Evolutionary conservation across 2,888 invertebrate species (phyloP).

Genomic region (Aphidius colemani): DNA sequence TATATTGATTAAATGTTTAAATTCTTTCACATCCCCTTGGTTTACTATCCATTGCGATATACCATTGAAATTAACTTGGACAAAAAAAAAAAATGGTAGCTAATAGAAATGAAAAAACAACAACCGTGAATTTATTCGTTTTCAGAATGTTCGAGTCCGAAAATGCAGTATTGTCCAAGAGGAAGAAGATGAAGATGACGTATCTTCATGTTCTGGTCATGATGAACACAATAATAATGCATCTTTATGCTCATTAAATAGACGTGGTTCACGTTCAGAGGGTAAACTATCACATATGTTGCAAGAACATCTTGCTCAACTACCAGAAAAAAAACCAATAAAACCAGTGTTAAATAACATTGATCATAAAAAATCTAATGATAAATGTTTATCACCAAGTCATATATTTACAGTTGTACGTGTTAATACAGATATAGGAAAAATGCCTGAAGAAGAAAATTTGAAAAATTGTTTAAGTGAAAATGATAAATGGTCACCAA

Average conservation of each 20-base stretch:
- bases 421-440: constrained; percentile 25
- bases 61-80: constrained; percentile 8
- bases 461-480: constrained; percentile 30
- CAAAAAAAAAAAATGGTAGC: neutral
- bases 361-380: constrained; percentile 27
- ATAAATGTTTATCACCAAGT: constrained; percentile 30
- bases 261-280: constrained; percentile 80
- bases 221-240: constrained; percentile 62
- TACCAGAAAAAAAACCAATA: constrained; percentile 65
- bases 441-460: constrained; percentile 10
- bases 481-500: constrained; percentile 9
- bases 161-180: constrained; percentile 93
- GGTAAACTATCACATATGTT: constrained; percentile 74
- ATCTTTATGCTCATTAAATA: constrained; percentile 63
- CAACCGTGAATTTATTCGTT: constrained; percentile 30
- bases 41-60: constrained; percentile 1
- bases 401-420: constrained; percentile 35
- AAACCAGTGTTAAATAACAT: constrained; percentile 40
- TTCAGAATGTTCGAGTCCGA: constrained; percentile 68
- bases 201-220: constrained; percentile 64
- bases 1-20: neutral
- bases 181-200: constrained; percentile 89
- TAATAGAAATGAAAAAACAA: constrained; percentile 13
- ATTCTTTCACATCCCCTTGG: constrained; percentile 1
- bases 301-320: constrained; percentile 67